Base-by-base conservation (phyloP, 2,113 vertebrate genomes). In the Chloebia gouldiae region DNA sequence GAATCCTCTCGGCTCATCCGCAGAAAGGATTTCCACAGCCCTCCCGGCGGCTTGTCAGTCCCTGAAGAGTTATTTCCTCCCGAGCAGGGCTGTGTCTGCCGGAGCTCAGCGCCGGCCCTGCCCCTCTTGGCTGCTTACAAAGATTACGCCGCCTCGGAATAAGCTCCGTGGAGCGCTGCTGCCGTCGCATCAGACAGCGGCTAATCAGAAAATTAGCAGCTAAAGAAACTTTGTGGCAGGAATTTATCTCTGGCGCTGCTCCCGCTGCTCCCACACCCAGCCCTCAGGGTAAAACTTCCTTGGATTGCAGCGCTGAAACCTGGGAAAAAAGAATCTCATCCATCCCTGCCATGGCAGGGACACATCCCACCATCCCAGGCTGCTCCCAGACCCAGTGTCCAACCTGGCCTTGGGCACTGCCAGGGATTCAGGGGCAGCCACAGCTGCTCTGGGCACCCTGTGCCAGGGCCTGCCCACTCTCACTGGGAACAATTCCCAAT, bases 1-100 rank as follows among this genome's bases (percentile, higher is more conserved):
- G 96, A 97, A 97, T 96, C 95, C 95, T 95, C 88, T 64, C 37
- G 31, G 92, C 96, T 97, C 90, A 95, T 83, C 95, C 54, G 14
- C 73, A 50, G 79, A 90, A 71, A 81, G 95, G 96, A 96, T 97
- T 97, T 96, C 91, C 95, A 95, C 86, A 94, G 81, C 94, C 84
- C 94, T 91, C 56, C 60, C 23, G 40, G 92, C 71, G 6, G 72
- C 95, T 88, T 94, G 93, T 96, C 94, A 96, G 81, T 35, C 73
- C 86, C 90, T 2, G 59, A 69, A 15, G 81, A 84, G 84, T 81
- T 90, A 65, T 90, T 71, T 40, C 73, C 86, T 89, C 77, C 40
- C 40, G 3, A 19, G 33, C 35, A 2, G 28, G 27, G 72, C 83
- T 87, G 65, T 25, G 88, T 22, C 83, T 88, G 91, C 93, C 30